Evolutionary conservation across 2,113 vertebrate species (phyloP), one percentile per base, ranked within the genome.

Genomic region (Pterophyllum scalare): DNA sequence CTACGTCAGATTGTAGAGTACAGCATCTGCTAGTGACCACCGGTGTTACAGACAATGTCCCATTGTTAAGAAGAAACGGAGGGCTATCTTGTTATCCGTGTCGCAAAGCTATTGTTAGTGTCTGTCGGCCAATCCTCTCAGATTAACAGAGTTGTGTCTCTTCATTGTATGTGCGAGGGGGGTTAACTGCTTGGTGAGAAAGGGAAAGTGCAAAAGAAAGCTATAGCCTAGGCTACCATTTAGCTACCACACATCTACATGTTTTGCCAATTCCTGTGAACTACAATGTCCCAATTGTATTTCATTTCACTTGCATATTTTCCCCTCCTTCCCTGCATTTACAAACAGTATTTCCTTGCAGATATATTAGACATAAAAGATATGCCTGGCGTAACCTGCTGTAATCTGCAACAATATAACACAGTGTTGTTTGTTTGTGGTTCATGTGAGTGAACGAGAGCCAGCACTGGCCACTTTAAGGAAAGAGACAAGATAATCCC

Each of bases 401-500:
- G 2, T 28, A 57, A 13, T 64, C 38, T 72, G 11, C 20, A 86
- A 65, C 67, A 77, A 77, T 83, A 19, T 19, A 49, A 82, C 49
- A 70, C 58, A 19, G 4, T 79, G 54, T 72, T 77, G 56, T 86
- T 86, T 65, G 38, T 89, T 54, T 79, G 59, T 7, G 10, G 49
- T 79, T 31, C 31, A 74, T 80, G 14, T 81, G 58, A 67, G 46
- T 88, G 89, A 91, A 77, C 91, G 90, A 87, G 86, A 88, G 79
- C 62, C 52, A 58, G 59, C 59, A 56, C 59, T 64, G 60, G 82
- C 89, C 77, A 92, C 81, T 92, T 84, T 28, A 83, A 87, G 60
- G 40, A 86, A 61, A 80, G 77, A 59, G 54, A 89, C 80, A 59
- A 83, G 87, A 81, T 91, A 89, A 92, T 89, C 88, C 88, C 83